Evolutionary conservation across 1,140 invertebrate genomes (phyloP).

Genomic region (Drosophila gunungcola): DNA sequence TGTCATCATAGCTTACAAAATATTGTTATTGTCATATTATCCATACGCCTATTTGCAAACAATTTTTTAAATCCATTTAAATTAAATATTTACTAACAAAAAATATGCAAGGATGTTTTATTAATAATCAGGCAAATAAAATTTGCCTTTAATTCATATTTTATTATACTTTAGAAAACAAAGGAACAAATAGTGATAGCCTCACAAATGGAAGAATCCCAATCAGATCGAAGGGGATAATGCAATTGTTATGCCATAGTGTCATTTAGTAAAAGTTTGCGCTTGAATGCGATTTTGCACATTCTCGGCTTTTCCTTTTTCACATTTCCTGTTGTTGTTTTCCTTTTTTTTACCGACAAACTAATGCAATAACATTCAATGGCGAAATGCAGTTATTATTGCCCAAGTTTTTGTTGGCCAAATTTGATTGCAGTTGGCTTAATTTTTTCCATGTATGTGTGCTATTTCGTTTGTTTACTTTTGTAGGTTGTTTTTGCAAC

Average conservation of each 20-base stretch:
- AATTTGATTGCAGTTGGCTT: slow-evolving; percentile 54
- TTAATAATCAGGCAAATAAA: neutral
- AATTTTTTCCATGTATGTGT: slow-evolving; percentile 41
- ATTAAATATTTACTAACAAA: no score
- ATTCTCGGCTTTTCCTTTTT: slow-evolving; percentile 27
- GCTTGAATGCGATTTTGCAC: slow-evolving; percentile 49
- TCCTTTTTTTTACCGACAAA: slow-evolving; percentile 33
- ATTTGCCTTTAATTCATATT: slow-evolving; percentile 9
- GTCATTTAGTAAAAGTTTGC: slow-evolving; percentile 64
- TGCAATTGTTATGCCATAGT: slow-evolving; percentile 61
- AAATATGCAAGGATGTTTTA: neutral
- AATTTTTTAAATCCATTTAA: no score
- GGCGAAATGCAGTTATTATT: slow-evolving; percentile 76
- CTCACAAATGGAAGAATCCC: slow-evolving; percentile 13
- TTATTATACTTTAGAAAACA: slow-evolving; percentile 14
- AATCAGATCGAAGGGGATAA: slow-evolving; percentile 53
- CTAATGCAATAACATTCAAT: slow-evolving; percentile 81
- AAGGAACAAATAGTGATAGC: slow-evolving; percentile 3
- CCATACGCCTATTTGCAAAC: no score
- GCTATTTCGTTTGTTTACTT: slow-evolving; percentile 67
- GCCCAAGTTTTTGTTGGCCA: slow-evolving; percentile 49
- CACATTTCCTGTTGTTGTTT: slow-evolving; percentile 15
- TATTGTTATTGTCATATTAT: no score
- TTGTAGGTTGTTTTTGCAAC: slow-evolving; percentile 57
- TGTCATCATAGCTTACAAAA: no score